These are phyloP conservation scores for Clarias fuscus DNA, from an alignment of 2,797 vertebrate genomes.

Conservation along the genomic window DNA sequence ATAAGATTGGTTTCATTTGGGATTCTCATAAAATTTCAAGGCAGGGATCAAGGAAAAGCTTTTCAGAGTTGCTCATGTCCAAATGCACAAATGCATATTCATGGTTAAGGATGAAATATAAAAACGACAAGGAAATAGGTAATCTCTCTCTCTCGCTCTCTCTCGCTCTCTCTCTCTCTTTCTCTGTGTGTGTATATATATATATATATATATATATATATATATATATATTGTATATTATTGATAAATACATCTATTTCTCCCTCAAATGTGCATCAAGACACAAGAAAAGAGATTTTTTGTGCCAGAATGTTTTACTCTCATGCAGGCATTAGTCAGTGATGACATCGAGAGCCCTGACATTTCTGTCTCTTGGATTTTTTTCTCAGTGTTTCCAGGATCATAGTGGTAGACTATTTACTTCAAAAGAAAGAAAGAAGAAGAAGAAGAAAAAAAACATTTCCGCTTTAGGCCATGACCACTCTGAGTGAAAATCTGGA, in stretches of 20 bases:
- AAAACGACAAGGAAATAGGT: not conserved
- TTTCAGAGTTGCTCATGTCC: not conserved
- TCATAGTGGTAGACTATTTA: not conserved
- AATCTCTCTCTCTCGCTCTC: not conserved
- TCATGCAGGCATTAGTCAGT: not conserved
- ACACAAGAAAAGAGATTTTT: not conserved
- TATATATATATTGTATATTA: not conserved
- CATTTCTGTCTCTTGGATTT: not conserved
- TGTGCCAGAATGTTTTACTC: not conserved
- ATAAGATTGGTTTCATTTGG: not conserved
- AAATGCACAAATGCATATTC: not conserved
- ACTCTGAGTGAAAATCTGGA: not conserved
- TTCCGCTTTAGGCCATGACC: not conserved
- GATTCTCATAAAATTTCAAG: not conserved
- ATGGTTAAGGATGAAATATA: not conserved
- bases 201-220: too few species aligned
- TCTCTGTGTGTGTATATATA: too few species aligned
- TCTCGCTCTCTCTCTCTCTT: not conserved
- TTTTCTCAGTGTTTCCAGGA: not conserved
- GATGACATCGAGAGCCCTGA: not conserved
- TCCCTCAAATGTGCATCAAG: not conserved
- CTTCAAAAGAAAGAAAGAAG: not conserved
- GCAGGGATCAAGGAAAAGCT: not conserved
- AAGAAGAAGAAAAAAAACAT: not conserved
- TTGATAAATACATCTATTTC: not conserved